Evolutionary conservation across 2,113 vertebrate species (phyloP), one percentile per base, ranked within the genome.

Genomic region (Pleuronectes platessa): DNA sequence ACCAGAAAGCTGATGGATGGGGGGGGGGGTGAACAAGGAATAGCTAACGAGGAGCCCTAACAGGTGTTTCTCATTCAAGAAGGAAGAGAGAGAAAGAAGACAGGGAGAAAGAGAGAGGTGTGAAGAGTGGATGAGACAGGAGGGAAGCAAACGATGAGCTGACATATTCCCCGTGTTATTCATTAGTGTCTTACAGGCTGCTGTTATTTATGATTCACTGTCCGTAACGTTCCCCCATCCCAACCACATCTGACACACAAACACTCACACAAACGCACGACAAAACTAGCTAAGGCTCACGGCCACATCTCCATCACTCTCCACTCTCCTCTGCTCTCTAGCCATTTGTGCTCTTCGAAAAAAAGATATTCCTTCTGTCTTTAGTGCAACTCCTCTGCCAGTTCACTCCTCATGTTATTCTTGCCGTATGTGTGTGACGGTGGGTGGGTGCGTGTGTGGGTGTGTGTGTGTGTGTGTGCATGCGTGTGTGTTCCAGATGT

Each of bases 31-130:
- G 74, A 87, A 82, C 69, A 71, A 81, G 83, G 65, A 78, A 76
- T 49, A 7, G 31, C 31, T 31, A 31, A 31, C 31, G 7, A 92
- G 84, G 59, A 83, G 60, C 76, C 76, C 78, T 64, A 91, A 89
- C 90, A 92, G 90, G 90, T 92, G 90, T 86, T 92, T 88, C 89
- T 93, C 90, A 88, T 91, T 92, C 91, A 84, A 86, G 51, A 17
- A n/a, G 11, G 79, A 83, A 67, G 74, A 27, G 47, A 10, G 21
- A 24, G 61, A 58, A 63, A 61, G 71, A 83, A 35, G 66, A 37
- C 61, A 61, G 68, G 54, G 4, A 15, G 63, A 45, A 31, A 31
- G 31, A n/a, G 14, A 40, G 40, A 42, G 40, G 40, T 13, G 12
- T 42, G 40, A 45, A 21, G 42, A 66, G 61, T 63, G 71, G 82